A percentile compares a stretch with the other conserved stretches of the same genome.
phyloP scores from a whole-genome alignment of 2,888 invertebrate genomes.

The Crepidodera aurea region DNA sequence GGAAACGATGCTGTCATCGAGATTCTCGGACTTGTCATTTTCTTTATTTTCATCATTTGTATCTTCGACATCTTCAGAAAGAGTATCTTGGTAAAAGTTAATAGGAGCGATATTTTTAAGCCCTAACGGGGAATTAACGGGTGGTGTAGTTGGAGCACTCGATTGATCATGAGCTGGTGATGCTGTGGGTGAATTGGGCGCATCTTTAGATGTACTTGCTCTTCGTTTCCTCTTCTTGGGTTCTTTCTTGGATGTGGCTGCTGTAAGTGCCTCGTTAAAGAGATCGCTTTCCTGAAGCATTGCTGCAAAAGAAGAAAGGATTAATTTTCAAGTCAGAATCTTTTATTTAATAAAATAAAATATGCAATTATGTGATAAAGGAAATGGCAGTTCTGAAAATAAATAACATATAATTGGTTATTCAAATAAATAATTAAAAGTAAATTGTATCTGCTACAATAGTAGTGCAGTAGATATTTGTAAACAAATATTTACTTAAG shows the following conservation, averaged over 20 bases:
- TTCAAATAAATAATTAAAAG: too few relatives aligned
- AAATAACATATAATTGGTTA: too few relatives aligned
- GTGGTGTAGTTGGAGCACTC: constrained; percentile 45
- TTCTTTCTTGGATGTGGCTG: constrained; percentile 77
- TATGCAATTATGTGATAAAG: neutral
- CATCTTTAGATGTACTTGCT: constrained; percentile 74
- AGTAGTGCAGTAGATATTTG: too few relatives aligned
- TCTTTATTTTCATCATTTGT: constrained; percentile 57
- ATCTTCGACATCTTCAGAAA: constrained; percentile 61
- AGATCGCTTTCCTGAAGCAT: constrained; percentile 88
- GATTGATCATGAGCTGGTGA: constrained; percentile 53
- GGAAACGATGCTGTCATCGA: constrained; percentile 48
- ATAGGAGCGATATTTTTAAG: constrained; percentile 66
- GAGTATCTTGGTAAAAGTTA: constrained; percentile 90
- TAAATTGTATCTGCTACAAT: too few relatives aligned
- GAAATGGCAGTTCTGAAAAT: neutral
- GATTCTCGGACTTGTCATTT: constrained; percentile 46
- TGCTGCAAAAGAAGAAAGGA: constrained; percentile 63
- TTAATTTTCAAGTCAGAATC: neutral
- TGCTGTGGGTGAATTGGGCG: constrained; percentile 45
- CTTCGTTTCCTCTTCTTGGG: constrained; percentile 82
- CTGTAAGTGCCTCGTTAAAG: constrained; percentile 92
- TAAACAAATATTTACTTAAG: too few relatives aligned
- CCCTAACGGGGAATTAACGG: constrained; percentile 56
- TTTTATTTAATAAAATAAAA: constrained; percentile 32